Evolutionary conservation across 2,888 invertebrate species (phyloP), one percentile per base, ranked within the genome.

Genomic region (Dasypolia templi): DNA sequence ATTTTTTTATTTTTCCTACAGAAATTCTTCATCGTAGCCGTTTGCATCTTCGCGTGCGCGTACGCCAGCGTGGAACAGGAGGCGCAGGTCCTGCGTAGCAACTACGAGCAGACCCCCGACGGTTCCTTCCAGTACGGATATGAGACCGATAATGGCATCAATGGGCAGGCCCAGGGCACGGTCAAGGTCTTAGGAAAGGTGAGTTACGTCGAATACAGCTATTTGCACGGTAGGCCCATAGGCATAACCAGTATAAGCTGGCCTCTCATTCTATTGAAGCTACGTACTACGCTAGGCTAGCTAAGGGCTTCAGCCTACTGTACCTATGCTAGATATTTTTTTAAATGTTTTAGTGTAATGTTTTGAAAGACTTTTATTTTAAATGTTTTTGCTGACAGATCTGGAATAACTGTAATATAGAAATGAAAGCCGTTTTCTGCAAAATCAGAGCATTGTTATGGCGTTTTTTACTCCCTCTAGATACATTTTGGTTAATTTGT

Each of bases 131-230:
- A 90, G 59, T 96, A 89, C 81, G 91, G 75, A 5, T 97, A 93
- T 86, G 97, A 97, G 84, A 97, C 97, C 56, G 96, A 95, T 39
- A 97, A 97, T 83, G 97, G 97, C 35, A 97, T 97, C 89, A 55
- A 76, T 1, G 96, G 91, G 19, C 91, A 95, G 32, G 97, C 96
- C 67, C 78, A 88, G 0, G 97, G 96, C 55, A 68, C 75, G 2
- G 17, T 94, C 44, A 93, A 91, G 84, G 22, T 56, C 69, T 0
- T 85, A 6, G 88, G 86, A 86, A 87, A 90, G 87, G 91, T 91
- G 77, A 78, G 32, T 42, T 70, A 32, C 9, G 53, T 6, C 7
- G 2, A n/a, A 17, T 64, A 3, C 11, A 49, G n/a, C 32, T 49
- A n/a, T 49, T n/a, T 49, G 11, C n/a, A 32, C 17, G 9, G 29